Evolutionary conservation across 2,113 vertebrate species (phyloP).

Genomic region (Ptilonorhynchus violaceus): DNA sequence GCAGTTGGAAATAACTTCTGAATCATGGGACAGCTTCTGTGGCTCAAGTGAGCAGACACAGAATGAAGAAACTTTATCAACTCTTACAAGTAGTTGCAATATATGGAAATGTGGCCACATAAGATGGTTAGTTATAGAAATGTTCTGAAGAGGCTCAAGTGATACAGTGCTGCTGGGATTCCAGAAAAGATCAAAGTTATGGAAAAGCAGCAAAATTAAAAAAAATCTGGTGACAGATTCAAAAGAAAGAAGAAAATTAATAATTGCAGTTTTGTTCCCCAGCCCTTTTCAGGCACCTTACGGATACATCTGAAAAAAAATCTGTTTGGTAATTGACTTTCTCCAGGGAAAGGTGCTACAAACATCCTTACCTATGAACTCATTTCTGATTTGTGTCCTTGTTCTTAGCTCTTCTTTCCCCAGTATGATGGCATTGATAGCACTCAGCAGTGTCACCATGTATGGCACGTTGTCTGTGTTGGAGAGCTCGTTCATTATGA

Average conservation of each 20-base stretch:
- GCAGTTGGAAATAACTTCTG: background rate
- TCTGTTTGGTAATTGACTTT: background rate
- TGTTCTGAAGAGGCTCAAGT: background rate
- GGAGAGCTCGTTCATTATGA: slow-evolving; percentile 91
- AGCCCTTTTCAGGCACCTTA: background rate
- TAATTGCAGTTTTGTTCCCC: background rate
- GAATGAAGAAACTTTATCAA: background rate
- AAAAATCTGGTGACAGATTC: background rate
- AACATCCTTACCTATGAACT: slow-evolving; percentile 87
- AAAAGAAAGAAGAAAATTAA: background rate
- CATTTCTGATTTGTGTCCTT: slow-evolving; percentile 88
- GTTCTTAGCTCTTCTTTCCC: slow-evolving; percentile 84
- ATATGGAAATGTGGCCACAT: background rate
- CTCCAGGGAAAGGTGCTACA: background rate
- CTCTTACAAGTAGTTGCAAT: background rate
- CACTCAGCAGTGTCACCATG: slow-evolving; percentile 90
- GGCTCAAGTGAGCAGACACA: background rate
- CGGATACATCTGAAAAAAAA: background rate
- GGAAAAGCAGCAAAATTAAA: background rate
- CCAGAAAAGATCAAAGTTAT: background rate
- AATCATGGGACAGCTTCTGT: background rate
- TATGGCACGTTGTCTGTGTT: slow-evolving; percentile 90
- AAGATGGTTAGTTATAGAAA: background rate
- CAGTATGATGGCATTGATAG: slow-evolving; percentile 93
- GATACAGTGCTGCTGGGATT: background rate